These are phyloP conservation scores for Halcyon leucocephala DNA, from an alignment of 2,797 vertebrate species.

Conservation along the genomic window DNA sequence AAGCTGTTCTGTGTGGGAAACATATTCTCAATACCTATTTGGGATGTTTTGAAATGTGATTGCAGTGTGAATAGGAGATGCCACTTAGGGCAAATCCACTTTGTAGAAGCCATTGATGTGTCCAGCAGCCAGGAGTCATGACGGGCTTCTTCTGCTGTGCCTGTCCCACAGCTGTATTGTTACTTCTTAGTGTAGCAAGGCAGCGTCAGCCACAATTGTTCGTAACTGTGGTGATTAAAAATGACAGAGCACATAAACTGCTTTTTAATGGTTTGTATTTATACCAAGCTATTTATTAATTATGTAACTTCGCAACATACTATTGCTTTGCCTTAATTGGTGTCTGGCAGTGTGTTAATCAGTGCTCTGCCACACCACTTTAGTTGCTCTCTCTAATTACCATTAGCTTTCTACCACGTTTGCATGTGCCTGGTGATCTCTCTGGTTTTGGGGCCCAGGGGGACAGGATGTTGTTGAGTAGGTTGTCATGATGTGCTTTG, in stretches of 20 bases:
- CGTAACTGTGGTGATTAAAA: conserved; percentile 36
- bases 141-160: background rate
- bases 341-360: background rate
- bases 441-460: background rate
- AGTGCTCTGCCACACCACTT: background rate
- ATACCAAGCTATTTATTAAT: conserved; percentile 34
- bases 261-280: conserved; percentile 35
- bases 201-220: conserved; percentile 17
- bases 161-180: background rate
- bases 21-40: background rate
- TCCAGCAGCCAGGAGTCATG: background rate
- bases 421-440: background rate
- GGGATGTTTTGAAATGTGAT: background rate
- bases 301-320: conserved; percentile 23
- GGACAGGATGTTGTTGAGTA: background rate
- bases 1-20: background rate
- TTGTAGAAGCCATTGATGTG: background rate
- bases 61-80: background rate
- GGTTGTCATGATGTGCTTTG: background rate
- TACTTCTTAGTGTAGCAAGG: background rate
- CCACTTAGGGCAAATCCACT: background rate
- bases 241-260: conserved; percentile 33
- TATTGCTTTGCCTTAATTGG: conserved; percentile 36
- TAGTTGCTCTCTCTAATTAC: background rate
- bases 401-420: background rate